phyloP scores from a whole-genome alignment of 1,140 invertebrate species.

The Caligus rogercresseyi region DNA sequence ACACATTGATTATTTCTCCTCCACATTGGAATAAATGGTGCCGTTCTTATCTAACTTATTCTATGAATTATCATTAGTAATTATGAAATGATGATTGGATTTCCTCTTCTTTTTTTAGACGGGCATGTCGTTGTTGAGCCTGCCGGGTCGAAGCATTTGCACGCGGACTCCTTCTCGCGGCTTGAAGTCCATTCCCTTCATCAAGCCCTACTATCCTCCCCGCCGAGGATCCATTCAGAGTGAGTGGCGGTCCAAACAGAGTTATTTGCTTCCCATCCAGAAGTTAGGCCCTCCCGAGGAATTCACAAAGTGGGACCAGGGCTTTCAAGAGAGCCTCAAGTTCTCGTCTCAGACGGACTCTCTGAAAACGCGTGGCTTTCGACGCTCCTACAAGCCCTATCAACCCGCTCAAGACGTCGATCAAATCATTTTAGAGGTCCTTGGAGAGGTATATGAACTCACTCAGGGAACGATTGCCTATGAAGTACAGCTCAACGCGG shows the following conservation, averaged over 20 bases:
- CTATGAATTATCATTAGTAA: too few relatives aligned
- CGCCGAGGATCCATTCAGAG: background rate
- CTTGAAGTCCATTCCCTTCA: background rate
- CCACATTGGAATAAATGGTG: too few relatives aligned
- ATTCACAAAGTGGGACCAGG: background rate
- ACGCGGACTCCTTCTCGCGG: background rate
- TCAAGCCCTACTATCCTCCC: background rate
- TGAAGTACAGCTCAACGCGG: background rate
- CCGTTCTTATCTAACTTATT: too few relatives aligned
- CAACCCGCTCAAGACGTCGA: background rate
- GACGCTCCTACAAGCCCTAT: background rate
- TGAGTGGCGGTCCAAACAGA: conserved; percentile 1
- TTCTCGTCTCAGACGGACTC: background rate
- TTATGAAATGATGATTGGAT: too few relatives aligned
- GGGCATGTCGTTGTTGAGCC: too few relatives aligned
- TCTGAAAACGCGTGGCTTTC: background rate
- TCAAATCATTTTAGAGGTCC: background rate
- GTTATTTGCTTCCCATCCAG: background rate
- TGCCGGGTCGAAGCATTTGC: too few relatives aligned
- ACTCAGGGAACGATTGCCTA: background rate
- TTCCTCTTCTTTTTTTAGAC: too few relatives aligned
- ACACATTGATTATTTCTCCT: too few relatives aligned
- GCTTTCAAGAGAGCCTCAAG: background rate
- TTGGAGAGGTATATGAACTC: background rate
- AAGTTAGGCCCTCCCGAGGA: background rate